Evolutionary conservation across 2,888 invertebrate species (phyloP), one percentile per base, ranked within the genome.

Genomic region (Scaptomyza reducta): DNA sequence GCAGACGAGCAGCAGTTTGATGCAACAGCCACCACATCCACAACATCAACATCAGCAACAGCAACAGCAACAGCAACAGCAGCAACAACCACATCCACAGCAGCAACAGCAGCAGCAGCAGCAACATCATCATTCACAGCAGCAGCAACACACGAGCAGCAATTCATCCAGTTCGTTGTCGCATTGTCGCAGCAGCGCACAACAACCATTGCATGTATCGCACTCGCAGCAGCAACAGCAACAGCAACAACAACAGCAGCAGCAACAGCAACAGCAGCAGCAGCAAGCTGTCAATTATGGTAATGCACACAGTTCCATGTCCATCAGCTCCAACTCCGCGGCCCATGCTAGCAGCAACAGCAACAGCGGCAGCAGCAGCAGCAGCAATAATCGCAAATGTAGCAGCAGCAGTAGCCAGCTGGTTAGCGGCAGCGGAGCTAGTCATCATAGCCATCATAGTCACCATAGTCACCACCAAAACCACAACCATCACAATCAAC

Each of bases 121-220:
- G 0, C 74, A 55, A 3, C 77, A 86, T 93, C 94, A 90, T 92
- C 94, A 77, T 92, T 7, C 93, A 92, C 22, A 22, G 33, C 87
- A 73, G 0, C 81, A 76, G 18, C 79, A 79, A 25, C 91, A 77
- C 33, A 46, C 74, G 40, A 22, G 16, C 51, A 70, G 59, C 56
- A 70, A 57, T 41, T 45, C 58, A 41, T 58, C 65, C 10, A 35
- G 50, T 7, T 80, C 89, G 35, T 25, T 78, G 35, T 29, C 77
- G 54, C 79, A 77, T 59, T 90, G 90, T 54, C 89, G 70, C 74
- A 81, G 58, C 77, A 89, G 65, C 68, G 79, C 38, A 38, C 38
- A 6, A 58, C 81, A 87, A 65, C 74, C 79, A 42, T 65, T 85
- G 67, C 77, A 85, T 59, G 65, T 74, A 62, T 62, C 78, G 18